Evolutionary conservation across 2,888 invertebrate genomes (phyloP).

Genomic region (Drosophila pseudotakahashii): DNA sequence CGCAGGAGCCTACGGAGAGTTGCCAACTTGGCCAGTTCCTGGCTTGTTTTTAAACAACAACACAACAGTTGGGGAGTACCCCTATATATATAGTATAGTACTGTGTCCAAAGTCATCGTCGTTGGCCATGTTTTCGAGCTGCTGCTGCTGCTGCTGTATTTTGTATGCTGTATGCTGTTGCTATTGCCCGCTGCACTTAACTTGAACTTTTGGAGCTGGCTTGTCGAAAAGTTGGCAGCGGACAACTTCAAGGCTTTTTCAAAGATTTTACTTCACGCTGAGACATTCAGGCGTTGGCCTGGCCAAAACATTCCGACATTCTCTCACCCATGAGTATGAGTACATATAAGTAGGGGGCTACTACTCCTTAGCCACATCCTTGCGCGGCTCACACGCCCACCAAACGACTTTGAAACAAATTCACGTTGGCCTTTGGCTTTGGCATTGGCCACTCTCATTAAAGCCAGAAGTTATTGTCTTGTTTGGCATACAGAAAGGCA

Average conservation of each 20-base stretch:
- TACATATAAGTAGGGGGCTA: constrained; percentile 23
- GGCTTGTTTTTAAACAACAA: constrained; percentile 66
- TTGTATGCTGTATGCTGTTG: constrained; percentile 17
- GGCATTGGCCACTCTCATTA: constrained; percentile 68
- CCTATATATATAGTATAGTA: background rate
- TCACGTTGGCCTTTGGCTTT: constrained; percentile 65
- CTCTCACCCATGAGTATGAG: constrained; percentile 1
- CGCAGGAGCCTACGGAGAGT: constrained; percentile 56
- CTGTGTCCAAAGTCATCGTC: constrained; percentile 10
- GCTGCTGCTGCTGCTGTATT: background rate
- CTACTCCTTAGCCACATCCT: constrained; percentile 25
- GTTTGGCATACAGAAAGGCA: constrained; percentile 32
- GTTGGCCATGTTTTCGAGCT: constrained; percentile 40
- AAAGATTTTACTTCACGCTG: constrained; percentile 50
- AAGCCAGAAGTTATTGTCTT: constrained; percentile 57
- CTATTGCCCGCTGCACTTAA: constrained; percentile 43
- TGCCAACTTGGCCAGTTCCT: constrained; percentile 43
- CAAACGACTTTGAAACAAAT: constrained; percentile 71
- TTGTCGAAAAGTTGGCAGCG: constrained; percentile 65
- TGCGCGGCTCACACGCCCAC: constrained; percentile 39
- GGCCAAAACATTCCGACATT: constrained; percentile 28
- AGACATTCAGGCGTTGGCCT: constrained; percentile 58
- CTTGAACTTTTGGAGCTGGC: constrained; percentile 58
- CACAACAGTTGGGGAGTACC: constrained; percentile 42
- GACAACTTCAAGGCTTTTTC: constrained; percentile 64